Evolutionary conservation across 2,113 vertebrate species (phyloP).

Genomic region (Megaceryle maxima): DNA sequence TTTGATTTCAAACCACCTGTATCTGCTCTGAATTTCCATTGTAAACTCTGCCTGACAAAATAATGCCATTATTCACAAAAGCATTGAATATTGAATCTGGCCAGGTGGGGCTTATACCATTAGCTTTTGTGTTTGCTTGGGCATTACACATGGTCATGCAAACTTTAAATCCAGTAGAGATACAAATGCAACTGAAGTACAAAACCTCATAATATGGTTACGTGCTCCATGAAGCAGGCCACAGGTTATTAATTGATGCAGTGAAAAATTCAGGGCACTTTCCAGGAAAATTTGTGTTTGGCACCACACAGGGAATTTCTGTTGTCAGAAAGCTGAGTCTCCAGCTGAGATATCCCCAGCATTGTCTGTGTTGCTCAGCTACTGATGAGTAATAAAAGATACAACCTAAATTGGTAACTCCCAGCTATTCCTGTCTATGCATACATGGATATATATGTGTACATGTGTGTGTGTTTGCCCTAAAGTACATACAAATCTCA

Average conservation of each 20-base stretch:
- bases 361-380: neutral
- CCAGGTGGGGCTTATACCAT: neutral
- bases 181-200: neutral
- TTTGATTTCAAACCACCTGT: constrained; percentile 31
- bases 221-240: neutral
- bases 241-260: neutral
- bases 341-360: neutral
- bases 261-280: neutral
- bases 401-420: neutral
- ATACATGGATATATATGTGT: neutral
- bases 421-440: neutral
- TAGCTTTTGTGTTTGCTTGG: constrained; percentile 4
- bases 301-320: neutral
- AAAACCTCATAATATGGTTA: neutral
- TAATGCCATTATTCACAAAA: neutral
- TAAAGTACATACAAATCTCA: neutral
- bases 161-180: neutral
- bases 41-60: neutral
- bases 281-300: neutral
- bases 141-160: neutral
- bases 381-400: neutral
- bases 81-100: neutral
- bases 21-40: constrained; percentile 17
- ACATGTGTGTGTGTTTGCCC: too few relatives aligned
- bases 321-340: neutral